Evolutionary conservation across 1,140 invertebrate genomes (phyloP).

Genomic region (Wasmannia auropunctata): DNA sequence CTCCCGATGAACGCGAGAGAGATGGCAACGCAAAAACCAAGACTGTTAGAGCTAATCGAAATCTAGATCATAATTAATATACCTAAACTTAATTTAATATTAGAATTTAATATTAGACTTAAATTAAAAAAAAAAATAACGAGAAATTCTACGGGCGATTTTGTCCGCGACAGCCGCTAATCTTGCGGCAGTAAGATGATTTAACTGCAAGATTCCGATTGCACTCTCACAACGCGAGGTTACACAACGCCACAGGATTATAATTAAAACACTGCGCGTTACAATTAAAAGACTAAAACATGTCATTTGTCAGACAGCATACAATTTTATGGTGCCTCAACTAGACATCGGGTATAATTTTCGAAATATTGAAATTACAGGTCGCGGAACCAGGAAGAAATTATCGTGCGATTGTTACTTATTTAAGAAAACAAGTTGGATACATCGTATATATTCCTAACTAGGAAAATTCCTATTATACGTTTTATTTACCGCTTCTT

Average conservation of each 20-base stretch:
- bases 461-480: slow-evolving; percentile 25
- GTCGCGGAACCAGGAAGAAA: neutral
- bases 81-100: neutral
- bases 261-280: no score
- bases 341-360: neutral
- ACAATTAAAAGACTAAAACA: slow-evolving; percentile 39
- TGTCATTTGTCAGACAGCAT: neutral
- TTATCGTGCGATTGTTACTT: slow-evolving; percentile 20
- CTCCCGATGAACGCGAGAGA: neutral
- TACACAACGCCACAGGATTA: neutral
- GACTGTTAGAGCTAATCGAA: neutral
- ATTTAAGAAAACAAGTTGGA: neutral
- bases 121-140: neutral
- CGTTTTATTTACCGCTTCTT: slow-evolving; percentile 34
- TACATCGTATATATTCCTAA: neutral
- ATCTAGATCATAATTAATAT: neutral
- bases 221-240: neutral
- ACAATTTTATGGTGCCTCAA: neutral
- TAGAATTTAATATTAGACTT: neutral
- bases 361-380: neutral
- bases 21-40: neutral
- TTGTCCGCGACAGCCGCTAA: neutral
- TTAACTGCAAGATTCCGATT: neutral
- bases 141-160: neutral
- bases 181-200: neutral